phyloP scores from a whole-genome alignment of 2,888 invertebrate genomes.

The Morpho deidamia region DNA sequence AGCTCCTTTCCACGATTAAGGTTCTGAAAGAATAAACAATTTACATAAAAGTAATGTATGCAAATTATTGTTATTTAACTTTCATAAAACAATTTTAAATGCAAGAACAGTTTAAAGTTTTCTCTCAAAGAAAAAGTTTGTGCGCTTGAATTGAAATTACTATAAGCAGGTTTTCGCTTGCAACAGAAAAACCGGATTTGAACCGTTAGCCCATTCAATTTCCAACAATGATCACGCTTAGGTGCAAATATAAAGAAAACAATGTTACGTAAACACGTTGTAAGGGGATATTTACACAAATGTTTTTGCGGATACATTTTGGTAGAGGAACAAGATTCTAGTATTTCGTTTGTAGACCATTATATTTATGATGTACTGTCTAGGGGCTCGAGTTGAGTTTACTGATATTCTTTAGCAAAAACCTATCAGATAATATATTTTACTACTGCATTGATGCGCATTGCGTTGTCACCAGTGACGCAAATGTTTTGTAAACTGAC shows the following conservation, averaged over 20 bases:
- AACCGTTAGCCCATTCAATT: constrained; percentile 31
- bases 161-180: constrained; percentile 17
- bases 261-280: constrained; percentile 24
- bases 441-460: no score
- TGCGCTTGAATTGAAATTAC: constrained; percentile 11
- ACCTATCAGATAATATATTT: no score
- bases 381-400: no score
- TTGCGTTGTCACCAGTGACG: no score
- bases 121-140: constrained; percentile 12
- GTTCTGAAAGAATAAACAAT: no score
- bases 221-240: constrained; percentile 29
- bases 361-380: no score
- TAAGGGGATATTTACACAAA: constrained; percentile 10
- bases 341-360: no score
- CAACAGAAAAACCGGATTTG: constrained; percentile 29
- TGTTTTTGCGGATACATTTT: no score
- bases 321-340: no score
- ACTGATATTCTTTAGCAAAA: no score
- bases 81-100: constrained; percentile 6
- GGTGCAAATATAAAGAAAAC: constrained; percentile 28
- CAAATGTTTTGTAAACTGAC: no score
- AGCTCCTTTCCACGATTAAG: no score
- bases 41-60: constrained; percentile 3
- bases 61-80: constrained; percentile 7
- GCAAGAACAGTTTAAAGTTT: constrained; percentile 6